phyloP scores from a whole-genome alignment of 2,888 invertebrate genomes.

The Hyppa rectilinea region DNA sequence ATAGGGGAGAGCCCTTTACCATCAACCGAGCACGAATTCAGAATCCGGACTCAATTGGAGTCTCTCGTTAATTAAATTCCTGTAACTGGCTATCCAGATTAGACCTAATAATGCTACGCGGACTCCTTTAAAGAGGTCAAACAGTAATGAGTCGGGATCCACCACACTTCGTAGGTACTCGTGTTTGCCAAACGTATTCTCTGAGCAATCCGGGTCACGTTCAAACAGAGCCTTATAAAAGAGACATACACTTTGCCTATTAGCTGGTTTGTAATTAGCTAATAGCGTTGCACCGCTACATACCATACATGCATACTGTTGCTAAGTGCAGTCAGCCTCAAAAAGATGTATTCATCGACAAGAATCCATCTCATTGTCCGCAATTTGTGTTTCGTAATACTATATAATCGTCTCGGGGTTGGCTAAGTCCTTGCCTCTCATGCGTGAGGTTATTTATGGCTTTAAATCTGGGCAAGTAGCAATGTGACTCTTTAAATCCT shows the following conservation, averaged over 20 bases:
- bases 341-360: background rate
- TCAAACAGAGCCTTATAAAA: constrained; percentile 20
- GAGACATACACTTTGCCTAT: constrained; percentile 17
- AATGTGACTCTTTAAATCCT: too few relatives aligned
- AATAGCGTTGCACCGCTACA: constrained; percentile 32
- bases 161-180: constrained; percentile 17
- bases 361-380: background rate
- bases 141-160: constrained; percentile 10
- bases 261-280: constrained; percentile 44
- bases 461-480: too few relatives aligned
- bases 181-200: background rate
- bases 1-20: too few relatives aligned
- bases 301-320: too few relatives aligned
- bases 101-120: background rate
- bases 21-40: too few relatives aligned
- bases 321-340: background rate
- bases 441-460: too few relatives aligned
- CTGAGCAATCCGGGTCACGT: constrained; percentile 33
- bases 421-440: too few relatives aligned
- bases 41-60: too few relatives aligned
- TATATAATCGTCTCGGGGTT: too few relatives aligned
- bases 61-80: background rate
- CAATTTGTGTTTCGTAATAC: background rate
- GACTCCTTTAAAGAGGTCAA: constrained; percentile 25
- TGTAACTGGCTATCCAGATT: background rate